Evolutionary conservation across 1,140 invertebrate genomes (phyloP), one percentile per base, ranked within the genome.

Genomic region (Zelostemma sp.): DNA sequence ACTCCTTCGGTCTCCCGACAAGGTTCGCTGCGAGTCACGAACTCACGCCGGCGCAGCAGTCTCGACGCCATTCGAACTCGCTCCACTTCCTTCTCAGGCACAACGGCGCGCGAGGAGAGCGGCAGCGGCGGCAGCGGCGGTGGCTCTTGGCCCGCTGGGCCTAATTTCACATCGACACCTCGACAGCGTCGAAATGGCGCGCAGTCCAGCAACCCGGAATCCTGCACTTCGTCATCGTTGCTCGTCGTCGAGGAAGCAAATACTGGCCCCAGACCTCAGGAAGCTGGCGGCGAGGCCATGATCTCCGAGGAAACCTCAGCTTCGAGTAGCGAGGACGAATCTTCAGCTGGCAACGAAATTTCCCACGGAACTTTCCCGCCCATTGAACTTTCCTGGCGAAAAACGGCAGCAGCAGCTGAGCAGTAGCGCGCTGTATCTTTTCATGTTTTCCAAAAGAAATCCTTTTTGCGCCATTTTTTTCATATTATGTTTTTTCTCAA

Each of bases 241-340:
- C 47, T 62, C 25, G 47, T 45, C 11, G 38, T 72, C n/a, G 43
- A 61, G 15, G 77, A 81, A 12, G 53, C 64, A 2, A 71, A 73
- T 14, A 47, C 72, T 0, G 77, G 80, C 2, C 78, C 77, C 1
- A 76, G 74, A 11, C 85, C 85, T 0, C 85, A 86, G 46, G 85
- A 86, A 50, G 83, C 85, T 3, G 85, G 84, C 6, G 85, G 85
- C 5, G 85, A 86, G 43, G 85, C 85, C 0, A 86, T 86, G 85
- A 86, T 86, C 17, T 86, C 85, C 3, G 85, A 86, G 40, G 84
- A 86, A 45, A 77, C 84, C 0, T 86, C 84, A 3, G 80, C 82
- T 0, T 83, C 82, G 0, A 85, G 82, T 48, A 85, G 83, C 65
- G 84, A 86, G 33, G 84, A 86, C 48, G 83, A 85, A 19, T 85